Evolutionary conservation across 37 sponge, comb jelly and placozoan species (phyloP).

Genomic region (Agelas oroides): DNA sequence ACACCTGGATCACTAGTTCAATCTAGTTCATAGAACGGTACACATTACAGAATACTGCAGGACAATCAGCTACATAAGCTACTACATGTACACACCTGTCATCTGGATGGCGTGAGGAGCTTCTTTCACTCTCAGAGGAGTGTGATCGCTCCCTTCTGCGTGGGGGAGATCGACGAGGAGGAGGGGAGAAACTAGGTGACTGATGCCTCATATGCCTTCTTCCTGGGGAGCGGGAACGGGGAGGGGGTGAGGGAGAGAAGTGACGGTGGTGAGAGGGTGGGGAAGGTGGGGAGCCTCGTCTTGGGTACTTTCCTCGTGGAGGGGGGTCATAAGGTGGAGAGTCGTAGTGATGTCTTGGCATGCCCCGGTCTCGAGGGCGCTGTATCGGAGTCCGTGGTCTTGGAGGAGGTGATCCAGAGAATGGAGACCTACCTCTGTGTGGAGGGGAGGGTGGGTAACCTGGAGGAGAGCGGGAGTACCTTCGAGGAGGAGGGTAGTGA

Average conservation of each 20-base stretch:
- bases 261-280: conserved; percentile 39
- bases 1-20: no score
- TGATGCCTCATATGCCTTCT: conserved; percentile 5
- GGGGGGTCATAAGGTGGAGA: conserved; percentile 38
- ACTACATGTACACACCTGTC: neutral
- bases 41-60: no score
- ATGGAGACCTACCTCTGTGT: conserved; percentile 38
- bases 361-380: neutral
- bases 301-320: conserved; percentile 22
- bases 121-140: conserved; percentile 8
- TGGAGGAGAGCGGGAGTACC: conserved; percentile 17
- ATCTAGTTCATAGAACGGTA: no score
- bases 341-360: conserved; percentile 36
- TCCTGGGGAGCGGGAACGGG: conserved; percentile 18
- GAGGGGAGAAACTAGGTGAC: conserved; percentile 21
- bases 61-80: no score
- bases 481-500: neutral
- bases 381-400: conserved; percentile 27
- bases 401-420: conserved; percentile 21
- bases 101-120: conserved; percentile 12
- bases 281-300: conserved; percentile 14
- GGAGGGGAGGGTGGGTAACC: conserved; percentile 16
- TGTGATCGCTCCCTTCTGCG: conserved; percentile 24
- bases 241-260: conserved; percentile 29
- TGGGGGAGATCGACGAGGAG: conserved; percentile 13